These are phyloP conservation scores for Antheraea pernyi DNA, from an alignment of 1,140 invertebrate species.

Conservation along the genomic window DNA sequence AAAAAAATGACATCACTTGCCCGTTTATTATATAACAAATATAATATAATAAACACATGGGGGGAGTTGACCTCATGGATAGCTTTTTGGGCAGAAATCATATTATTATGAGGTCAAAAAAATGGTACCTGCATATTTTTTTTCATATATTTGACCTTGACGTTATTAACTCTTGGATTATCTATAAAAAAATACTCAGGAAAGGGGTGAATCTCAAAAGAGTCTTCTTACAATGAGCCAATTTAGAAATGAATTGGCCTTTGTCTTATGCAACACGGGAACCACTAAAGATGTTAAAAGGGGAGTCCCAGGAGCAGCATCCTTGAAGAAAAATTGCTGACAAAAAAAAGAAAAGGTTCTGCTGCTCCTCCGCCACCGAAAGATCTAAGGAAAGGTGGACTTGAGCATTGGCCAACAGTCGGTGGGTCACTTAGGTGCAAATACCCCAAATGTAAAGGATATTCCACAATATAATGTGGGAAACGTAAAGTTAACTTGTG, in stretches of 20 bases:
- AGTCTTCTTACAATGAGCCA: constrained; percentile 37
- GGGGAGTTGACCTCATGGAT: constrained; percentile 64
- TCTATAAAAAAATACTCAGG: constrained; percentile 45
- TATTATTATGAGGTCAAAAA: constrained; percentile 48
- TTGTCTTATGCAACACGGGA: constrained; percentile 35
- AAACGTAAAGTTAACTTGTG: constrained; percentile 42
- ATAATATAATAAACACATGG: constrained; percentile 50
- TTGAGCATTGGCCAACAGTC: constrained; percentile 40
- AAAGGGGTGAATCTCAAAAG: constrained; percentile 33
- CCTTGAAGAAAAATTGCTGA: constrained; percentile 32
- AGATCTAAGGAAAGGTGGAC: constrained; percentile 40
- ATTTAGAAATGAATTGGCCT: constrained; percentile 42
- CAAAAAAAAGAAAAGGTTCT: constrained; percentile 31
- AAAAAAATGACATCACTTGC: constrained; percentile 29
- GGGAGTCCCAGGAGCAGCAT: constrained; percentile 32
- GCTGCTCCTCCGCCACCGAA: constrained; percentile 27
- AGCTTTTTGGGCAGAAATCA: constrained; percentile 64
- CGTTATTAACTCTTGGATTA: constrained; percentile 47
- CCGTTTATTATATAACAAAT: constrained; percentile 32
- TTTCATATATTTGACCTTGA: constrained; percentile 48
- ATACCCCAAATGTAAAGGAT: constrained; percentile 43
- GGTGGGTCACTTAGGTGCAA: constrained; percentile 40
- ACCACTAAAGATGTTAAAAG: constrained; percentile 39
- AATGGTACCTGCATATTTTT: constrained; percentile 58
- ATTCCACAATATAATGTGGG: constrained; percentile 33